Percentiles rank a stretch among this genome's conserved stretches.
phyloP scores from a whole-genome alignment of 2,888 invertebrate species.

The Agriopis aurantiaria region DNA sequence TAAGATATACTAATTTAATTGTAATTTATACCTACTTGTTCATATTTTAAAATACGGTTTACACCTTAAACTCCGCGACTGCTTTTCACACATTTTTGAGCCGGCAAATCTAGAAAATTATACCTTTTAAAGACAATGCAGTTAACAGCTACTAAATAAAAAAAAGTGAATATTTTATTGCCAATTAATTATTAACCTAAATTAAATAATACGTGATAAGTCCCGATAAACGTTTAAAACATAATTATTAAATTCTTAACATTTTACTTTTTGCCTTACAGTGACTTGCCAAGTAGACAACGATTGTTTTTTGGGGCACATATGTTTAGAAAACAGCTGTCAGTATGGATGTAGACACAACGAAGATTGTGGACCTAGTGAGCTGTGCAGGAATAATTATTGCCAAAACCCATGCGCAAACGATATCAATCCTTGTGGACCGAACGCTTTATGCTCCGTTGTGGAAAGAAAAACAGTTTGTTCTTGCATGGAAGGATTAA shows the following conservation, averaged over 20 bases:
- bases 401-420: conserved; percentile 92
- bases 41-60: not conserved
- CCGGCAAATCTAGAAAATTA: no score
- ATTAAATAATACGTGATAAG: no score
- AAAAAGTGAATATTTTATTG: no score
- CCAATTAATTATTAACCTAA: no score
- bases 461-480: conserved; percentile 93
- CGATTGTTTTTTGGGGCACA: conserved; percentile 96
- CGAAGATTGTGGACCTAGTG: conserved; percentile 94
- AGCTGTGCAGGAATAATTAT: conserved; percentile 92
- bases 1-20: conserved; percentile 75
- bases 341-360: conserved; percentile 94
- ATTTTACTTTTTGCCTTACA: conserved; percentile 57
- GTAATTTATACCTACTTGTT: not conserved
- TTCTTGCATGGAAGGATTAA: conserved; percentile 91
- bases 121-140: no score
- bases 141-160: no score
- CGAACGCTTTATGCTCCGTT: conserved; percentile 93
- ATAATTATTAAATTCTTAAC: not conserved
- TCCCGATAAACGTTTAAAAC: no score
- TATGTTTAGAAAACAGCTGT: conserved; percentile 94
- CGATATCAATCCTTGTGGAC: conserved; percentile 92
- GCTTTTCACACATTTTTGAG: no score
- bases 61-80: no score
- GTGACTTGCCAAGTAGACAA: conserved; percentile 96